Percentiles rank a stretch among this genome's conserved stretches.
Conservation (phyloP, 2,888 invertebrate species). For the Eristalis tenax region DNA sequence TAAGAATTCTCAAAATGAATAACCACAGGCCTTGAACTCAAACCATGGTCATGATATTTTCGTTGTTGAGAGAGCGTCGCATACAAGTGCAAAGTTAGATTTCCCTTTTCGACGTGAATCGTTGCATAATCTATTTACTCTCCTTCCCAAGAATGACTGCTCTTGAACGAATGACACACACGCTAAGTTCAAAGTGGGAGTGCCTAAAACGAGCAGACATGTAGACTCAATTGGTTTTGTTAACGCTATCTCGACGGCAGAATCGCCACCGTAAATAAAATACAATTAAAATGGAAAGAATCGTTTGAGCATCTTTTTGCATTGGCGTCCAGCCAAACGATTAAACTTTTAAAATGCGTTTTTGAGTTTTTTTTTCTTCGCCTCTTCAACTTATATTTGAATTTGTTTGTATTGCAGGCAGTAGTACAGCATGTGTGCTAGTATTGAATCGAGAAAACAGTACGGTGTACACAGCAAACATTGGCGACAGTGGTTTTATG, state of each 20-base stretch:
- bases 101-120: not conserved
- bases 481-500: constrained; percentile 99
- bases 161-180: not conserved
- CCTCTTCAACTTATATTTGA: constrained; percentile 7
- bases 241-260: not conserved
- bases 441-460: constrained; percentile 94
- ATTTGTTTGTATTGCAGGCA: constrained; percentile 84
- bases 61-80: not conserved
- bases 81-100: not conserved
- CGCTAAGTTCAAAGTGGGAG: not conserved
- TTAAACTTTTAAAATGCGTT: constrained; percentile 22
- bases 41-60: not conserved
- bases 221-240: constrained; percentile 7
- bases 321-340: constrained; percentile 42
- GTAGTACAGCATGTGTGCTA: constrained; percentile 98
- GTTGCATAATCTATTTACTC: not conserved
- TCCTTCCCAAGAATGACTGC: not conserved
- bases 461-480: constrained; percentile 96
- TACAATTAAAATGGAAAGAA: not conserved
- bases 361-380: constrained; percentile 39
- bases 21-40: constrained; percentile 21
- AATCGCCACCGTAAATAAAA: constrained; percentile 8
- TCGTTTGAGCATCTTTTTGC: constrained; percentile 6
- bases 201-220: constrained; percentile 9
- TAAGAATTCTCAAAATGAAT: constrained; percentile 5